phyloP scores from a whole-genome alignment of 2,113 vertebrate genomes.

The Austrofundulus limnaeus region DNA sequence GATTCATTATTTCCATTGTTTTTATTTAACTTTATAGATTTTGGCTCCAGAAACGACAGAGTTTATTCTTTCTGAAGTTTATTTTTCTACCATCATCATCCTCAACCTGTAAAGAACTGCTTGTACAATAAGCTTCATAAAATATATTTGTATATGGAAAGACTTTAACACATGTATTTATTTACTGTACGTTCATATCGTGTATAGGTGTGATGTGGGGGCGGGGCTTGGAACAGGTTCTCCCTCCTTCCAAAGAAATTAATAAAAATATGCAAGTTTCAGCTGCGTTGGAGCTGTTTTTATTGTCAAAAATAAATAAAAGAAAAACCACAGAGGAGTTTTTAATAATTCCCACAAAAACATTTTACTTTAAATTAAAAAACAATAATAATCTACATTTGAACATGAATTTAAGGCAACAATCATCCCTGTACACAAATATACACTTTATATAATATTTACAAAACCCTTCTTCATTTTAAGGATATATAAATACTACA shows the following conservation, averaged over 20 bases:
- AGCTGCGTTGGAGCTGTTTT: not conserved
- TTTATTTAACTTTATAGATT: constrained; percentile 56
- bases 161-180: constrained; percentile 89
- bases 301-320: too few species aligned
- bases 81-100: constrained; percentile 13
- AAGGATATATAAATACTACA: constrained; percentile 19
- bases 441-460: constrained; percentile 11
- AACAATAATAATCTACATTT: not conserved
- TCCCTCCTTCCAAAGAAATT: constrained; percentile 71
- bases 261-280: constrained; percentile 72
- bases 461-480: constrained; percentile 16
- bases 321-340: not conserved
- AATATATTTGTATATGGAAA: constrained; percentile 90
- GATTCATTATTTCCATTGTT: constrained; percentile 52
- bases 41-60: constrained; percentile 34
- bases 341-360: not conserved
- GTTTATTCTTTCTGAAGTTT: not conserved
- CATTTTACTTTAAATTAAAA: not conserved
- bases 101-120: constrained; percentile 75
- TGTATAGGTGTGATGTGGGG: constrained; percentile 45
- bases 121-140: constrained; percentile 84
- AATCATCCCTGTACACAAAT: constrained; percentile 12
- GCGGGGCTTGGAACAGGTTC: too few species aligned
- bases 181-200: constrained; percentile 81
- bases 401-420: constrained; percentile 24